Conservation (phyloP, 2,797 vertebrate species). For the Phoebastria nigripes region DNA sequence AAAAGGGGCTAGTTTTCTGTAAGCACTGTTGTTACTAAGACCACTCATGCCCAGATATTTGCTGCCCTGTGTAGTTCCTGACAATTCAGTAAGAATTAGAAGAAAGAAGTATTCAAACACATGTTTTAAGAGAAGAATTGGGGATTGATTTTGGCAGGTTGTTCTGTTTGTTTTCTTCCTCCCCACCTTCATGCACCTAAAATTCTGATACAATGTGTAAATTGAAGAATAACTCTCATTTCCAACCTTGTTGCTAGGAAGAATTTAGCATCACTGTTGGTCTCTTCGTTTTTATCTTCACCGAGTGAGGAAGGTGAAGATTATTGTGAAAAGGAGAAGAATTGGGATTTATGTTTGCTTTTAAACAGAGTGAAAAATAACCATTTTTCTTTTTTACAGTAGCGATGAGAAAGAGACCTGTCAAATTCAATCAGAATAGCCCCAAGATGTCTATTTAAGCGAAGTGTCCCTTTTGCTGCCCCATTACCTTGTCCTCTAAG, state of each 20-base stretch:
- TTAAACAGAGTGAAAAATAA: background rate
- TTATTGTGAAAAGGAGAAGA: background rate
- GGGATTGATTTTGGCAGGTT: background rate
- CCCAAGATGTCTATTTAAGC: background rate
- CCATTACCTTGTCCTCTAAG: background rate
- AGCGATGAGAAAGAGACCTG: background rate
- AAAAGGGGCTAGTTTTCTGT: background rate
- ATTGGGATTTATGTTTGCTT: background rate
- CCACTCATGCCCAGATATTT: background rate
- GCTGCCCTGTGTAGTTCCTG: background rate
- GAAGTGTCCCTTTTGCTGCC: background rate
- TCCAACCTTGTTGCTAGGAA: background rate
- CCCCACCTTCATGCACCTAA: background rate
- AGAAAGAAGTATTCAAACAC: background rate
- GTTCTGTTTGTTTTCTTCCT: background rate
- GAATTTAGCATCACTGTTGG: background rate
- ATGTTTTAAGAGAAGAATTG: background rate
- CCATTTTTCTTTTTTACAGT: background rate
- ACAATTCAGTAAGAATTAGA: background rate
- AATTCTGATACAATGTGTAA: background rate
- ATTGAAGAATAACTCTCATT: background rate
- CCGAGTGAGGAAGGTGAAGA: background rate
- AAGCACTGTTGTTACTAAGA: background rate
- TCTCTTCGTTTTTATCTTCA: background rate
- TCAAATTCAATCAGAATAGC: background rate